Conservation (phyloP, 2,888 invertebrate species). For the Andrena praecox region DNA sequence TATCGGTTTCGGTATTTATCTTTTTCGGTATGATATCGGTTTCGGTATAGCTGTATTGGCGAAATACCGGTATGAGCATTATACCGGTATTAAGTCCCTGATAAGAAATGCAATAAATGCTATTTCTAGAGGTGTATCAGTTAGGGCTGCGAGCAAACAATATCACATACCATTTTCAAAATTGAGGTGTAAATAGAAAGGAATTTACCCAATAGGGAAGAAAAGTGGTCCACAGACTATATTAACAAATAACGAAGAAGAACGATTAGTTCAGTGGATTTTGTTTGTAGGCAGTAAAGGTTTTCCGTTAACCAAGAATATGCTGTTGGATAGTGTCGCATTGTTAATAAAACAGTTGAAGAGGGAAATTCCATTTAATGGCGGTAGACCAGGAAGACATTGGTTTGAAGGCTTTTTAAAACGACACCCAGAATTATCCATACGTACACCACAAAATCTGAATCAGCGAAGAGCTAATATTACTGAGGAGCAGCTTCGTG, state of each 20-base stretch:
- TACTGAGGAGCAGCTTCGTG: background rate
- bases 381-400: background rate
- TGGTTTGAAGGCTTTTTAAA: conserved; percentile 1
- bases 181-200: background rate
- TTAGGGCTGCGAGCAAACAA: background rate
- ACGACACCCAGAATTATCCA: background rate
- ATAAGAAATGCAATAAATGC: too few species aligned
- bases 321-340: background rate
- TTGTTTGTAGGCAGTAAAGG: background rate
- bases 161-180: background rate
- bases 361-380: background rate
- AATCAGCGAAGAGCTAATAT: background rate
- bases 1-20: too few species aligned
- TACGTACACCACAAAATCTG: background rate
- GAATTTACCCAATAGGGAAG: background rate
- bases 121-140: background rate
- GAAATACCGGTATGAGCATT: too few species aligned
- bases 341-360: background rate
- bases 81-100: too few species aligned
- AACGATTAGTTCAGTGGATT: background rate
- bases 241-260: background rate
- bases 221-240: background rate
- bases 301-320: background rate
- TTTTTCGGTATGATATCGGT: too few species aligned
- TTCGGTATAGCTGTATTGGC: too few species aligned